phyloP scores from a whole-genome alignment of 2,888 invertebrate species.

The Trissoscelio sp. region DNA sequence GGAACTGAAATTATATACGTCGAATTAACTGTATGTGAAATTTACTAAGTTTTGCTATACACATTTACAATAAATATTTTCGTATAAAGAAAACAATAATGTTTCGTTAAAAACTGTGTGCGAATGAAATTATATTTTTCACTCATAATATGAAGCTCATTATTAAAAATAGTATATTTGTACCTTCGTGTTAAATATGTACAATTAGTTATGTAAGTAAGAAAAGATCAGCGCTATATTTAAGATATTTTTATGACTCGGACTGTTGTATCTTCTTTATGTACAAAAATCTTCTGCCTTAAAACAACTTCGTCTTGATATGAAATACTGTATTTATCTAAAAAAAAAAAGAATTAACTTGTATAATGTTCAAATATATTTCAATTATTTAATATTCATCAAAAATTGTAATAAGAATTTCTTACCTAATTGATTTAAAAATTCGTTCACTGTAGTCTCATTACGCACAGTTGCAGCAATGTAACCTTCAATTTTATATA shows the following conservation, averaged over 20 bases:
- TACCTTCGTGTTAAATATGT: slow-evolving; percentile 12
- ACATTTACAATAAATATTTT: slow-evolving; percentile 8
- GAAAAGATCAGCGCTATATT: slow-evolving; percentile 52
- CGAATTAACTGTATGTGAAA: slow-evolving; percentile 12
- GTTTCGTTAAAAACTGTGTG: neutral
- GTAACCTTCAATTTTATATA: slow-evolving; percentile 82
- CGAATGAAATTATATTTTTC: slow-evolving; percentile 6
- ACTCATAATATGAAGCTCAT: slow-evolving; percentile 25
- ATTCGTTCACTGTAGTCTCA: slow-evolving; percentile 86
- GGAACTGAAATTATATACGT: neutral
- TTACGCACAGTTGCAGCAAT: slow-evolving; percentile 88
- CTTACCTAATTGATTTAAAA: slow-evolving; percentile 86
- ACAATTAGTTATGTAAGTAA: slow-evolving; percentile 28
- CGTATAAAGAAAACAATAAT: slow-evolving; percentile 6
- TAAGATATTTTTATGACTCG: slow-evolving; percentile 77
- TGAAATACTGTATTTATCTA: slow-evolving; percentile 73
- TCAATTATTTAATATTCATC: too few species aligned
- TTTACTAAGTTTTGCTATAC: slow-evolving; percentile 10
- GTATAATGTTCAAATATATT: slow-evolving; percentile 36
- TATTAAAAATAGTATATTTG: slow-evolving; percentile 22
- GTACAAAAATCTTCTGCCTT: slow-evolving; percentile 72
- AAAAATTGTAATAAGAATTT: too few species aligned
- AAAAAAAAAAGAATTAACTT: slow-evolving; percentile 68
- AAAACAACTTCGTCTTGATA: slow-evolving; percentile 73
- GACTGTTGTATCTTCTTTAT: slow-evolving; percentile 74